Evolutionary conservation across 1,140 invertebrate genomes (phyloP), one percentile per base, ranked within the genome.

Genomic region (Vanessa atalanta): DNA sequence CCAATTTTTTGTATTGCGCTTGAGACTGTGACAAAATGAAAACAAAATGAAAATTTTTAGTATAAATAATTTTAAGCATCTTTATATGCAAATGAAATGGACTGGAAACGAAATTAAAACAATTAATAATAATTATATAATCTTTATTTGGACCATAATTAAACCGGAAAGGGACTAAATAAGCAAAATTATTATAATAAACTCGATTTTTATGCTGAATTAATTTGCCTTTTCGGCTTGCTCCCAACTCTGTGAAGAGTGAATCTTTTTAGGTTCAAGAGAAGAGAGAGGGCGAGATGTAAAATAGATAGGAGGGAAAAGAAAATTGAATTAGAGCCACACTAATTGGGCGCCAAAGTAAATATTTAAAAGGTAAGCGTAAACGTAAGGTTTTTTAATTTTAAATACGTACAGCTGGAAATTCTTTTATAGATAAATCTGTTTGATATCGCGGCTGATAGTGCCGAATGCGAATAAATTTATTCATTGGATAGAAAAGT

Each of bases 281-380:
- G n/a, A 70, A 55, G 65, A 74, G 20, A 53, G 23, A 69, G 48
- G n/a, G 6, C 48, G 53, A 50, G 57, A 43, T 47, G 65, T 50
- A 74, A 69, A 51, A 61, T 15, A 61, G 26, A 43, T 43, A 60
- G 55, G 13, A 63, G 13, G 48, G 31, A 64, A 64, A 43, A 61
- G 57, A 31, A 73, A 73, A 73, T 73, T 73, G 65, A 74, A 74
- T 74, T 70, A 74, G 51, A 70, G 43, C 31, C 47, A 15, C 51
- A 70, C 72, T 74, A 74, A 74, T 70, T 74, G 72, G 72, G 67
- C 31, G 72, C 61, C 55, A 60, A 65, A 47, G 67, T 60, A 65
- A 70, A 70, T 70, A 70, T 74, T 70, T 70, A 69, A 74, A 60
- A 43, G 48, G 60, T n/a, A 63, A 74, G n/a, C 31, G 60, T 43